Conservation (phyloP, 1,140 invertebrate genomes). For the Zophobas atratus region DNA sequence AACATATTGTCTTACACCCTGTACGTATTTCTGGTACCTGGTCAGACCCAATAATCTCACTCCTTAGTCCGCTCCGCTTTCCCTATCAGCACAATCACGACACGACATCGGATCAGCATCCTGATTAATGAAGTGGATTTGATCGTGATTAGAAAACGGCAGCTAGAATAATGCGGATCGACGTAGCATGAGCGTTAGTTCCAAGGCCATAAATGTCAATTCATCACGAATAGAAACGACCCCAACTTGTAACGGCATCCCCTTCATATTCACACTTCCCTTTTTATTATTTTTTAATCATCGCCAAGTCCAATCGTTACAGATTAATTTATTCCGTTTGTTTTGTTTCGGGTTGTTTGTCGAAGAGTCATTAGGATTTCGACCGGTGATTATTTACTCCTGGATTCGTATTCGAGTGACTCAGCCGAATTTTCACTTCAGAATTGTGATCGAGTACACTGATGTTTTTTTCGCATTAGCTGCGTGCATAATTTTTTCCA, state of each 20-base stretch:
- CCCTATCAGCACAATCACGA: not conserved
- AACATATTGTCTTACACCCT: no score
- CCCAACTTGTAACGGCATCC: constrained; percentile 32
- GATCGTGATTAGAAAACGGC: constrained; percentile 27
- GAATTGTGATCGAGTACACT: no score
- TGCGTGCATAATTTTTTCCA: no score
- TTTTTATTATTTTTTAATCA: constrained; percentile 60
- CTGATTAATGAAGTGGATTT: constrained; percentile 33
- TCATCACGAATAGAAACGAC: constrained; percentile 11
- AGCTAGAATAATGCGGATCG: constrained; percentile 10
- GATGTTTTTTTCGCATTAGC: no score
- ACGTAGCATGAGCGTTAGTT: constrained; percentile 8
- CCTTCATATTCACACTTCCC: constrained; percentile 54
- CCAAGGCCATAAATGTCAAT: constrained; percentile 30
- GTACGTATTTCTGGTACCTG: no score
- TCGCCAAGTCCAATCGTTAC: constrained; percentile 52
- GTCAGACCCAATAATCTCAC: no score
- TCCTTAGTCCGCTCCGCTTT: no score
- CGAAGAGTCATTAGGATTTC: constrained; percentile 4
- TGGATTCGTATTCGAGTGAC: no score
- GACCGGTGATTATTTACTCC: not conserved
- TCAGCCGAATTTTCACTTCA: no score
- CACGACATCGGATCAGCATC: not conserved
- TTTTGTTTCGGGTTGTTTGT: constrained; percentile 54
- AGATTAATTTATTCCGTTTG: constrained; percentile 58